Evolutionary conservation across 2,888 invertebrate genomes (phyloP).

Genomic region (Ormyrus labotus): DNA sequence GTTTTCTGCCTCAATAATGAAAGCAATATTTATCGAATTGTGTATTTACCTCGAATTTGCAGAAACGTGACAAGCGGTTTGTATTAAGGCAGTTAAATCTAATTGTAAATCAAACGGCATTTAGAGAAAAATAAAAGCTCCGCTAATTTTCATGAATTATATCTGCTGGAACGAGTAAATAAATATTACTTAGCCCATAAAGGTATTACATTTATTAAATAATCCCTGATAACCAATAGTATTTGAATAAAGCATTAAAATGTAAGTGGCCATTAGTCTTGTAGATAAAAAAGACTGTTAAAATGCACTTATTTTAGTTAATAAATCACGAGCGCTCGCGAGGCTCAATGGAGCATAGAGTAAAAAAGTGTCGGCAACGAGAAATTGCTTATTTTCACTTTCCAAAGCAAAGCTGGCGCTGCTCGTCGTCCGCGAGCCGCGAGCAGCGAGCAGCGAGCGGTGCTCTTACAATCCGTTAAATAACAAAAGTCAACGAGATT

Average conservation of each 20-base stretch:
- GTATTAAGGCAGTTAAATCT: too few relatives aligned
- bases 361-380: background rate
- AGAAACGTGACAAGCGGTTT: too few relatives aligned
- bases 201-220: conserved; percentile 9
- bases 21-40: too few relatives aligned
- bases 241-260: background rate
- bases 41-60: too few relatives aligned
- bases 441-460: background rate
- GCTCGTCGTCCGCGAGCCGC: background rate
- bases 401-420: background rate
- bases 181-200: background rate
- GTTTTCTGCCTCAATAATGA: too few relatives aligned
- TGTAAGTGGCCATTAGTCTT: conserved; percentile 22
- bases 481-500: conserved; percentile 46
- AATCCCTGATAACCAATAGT: background rate
- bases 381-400: conserved; percentile 43
- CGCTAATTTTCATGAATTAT: background rate
- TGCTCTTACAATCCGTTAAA: conserved; percentile 27
- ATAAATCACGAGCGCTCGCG: conserved; percentile 20
- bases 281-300: conserved; percentile 1
- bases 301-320: conserved; percentile 30
- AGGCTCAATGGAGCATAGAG: background rate
- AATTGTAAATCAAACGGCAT: too few relatives aligned
- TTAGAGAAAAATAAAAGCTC: background rate
- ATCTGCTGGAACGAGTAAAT: background rate